phyloP scores from a whole-genome alignment of 2,113 vertebrate species.

The Tragelaphus buxtoni region DNA sequence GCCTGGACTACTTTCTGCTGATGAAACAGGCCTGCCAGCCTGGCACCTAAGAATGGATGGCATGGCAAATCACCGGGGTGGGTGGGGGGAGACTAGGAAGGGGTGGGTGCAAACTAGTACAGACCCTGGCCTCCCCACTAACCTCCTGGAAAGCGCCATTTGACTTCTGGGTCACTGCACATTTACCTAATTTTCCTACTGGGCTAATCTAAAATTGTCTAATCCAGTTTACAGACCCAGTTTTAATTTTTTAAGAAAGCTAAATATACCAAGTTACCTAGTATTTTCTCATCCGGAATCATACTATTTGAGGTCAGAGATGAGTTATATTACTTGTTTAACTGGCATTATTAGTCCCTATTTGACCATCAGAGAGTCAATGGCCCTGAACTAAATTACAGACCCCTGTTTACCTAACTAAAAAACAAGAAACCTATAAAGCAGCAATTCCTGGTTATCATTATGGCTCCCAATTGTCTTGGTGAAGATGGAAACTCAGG shows the following conservation, averaged over 20 bases:
- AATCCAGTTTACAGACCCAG: constrained; percentile 37
- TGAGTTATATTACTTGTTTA: not conserved
- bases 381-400: constrained; percentile 31
- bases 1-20: not conserved
- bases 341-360: not conserved
- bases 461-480: constrained; percentile 38
- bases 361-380: not conserved
- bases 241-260: not conserved
- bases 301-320: constrained; percentile 8
- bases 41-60: not conserved
- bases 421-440: constrained; percentile 34
- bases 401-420: constrained; percentile 5
- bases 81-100: not conserved
- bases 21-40: not conserved
- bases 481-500: constrained; percentile 21
- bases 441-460: constrained; percentile 26
- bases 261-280: constrained; percentile 36
- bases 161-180: not conserved
- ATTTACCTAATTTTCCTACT: constrained; percentile 39
- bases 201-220: constrained; percentile 38
- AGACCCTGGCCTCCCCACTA: not conserved
- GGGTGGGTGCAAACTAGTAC: not conserved
- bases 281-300: not conserved
- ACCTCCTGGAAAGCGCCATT: not conserved
- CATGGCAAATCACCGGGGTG: not conserved